A percentile compares a stretch with the other conserved stretches of the same genome.
Evolutionary conservation across 2,113 vertebrate species (phyloP).

Genomic region (Chitala chitala): DNA sequence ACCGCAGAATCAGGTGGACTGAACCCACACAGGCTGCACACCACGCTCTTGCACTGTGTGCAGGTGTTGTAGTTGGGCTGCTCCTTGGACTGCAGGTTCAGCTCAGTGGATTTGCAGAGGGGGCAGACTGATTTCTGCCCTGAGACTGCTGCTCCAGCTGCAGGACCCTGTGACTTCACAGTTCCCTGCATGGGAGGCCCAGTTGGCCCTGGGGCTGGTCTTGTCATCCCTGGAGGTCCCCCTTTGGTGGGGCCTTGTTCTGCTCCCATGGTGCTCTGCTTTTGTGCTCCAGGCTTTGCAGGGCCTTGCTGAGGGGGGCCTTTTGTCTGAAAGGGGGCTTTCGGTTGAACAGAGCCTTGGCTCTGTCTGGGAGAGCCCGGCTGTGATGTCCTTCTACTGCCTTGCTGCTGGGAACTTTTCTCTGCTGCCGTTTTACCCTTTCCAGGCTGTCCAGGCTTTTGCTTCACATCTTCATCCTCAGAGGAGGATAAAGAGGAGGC

Average conservation of each 20-base stretch:
- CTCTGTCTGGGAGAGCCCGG: constrained; percentile 53
- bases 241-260: constrained; percentile 41
- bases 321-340: constrained; percentile 50
- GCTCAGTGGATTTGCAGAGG: constrained; percentile 83
- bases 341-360: too few species aligned
- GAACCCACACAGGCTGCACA: constrained; percentile 95
- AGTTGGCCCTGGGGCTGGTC: constrained; percentile 26
- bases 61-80: constrained; percentile 86
- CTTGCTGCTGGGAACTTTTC: constrained; percentile 33
- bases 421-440: constrained; percentile 46
- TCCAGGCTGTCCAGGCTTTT: constrained; percentile 21
- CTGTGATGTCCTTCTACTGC: constrained; percentile 28
- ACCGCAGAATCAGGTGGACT: constrained; percentile 77
- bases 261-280: constrained; percentile 32
- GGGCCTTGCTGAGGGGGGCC: constrained; percentile 24
- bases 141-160: constrained; percentile 33
- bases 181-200: constrained; percentile 36
- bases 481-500: constrained; percentile 41
- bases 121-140: constrained; percentile 75
- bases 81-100: constrained; percentile 73
- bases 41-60: constrained; percentile 85
- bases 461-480: constrained; percentile 53
- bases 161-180: constrained; percentile 49
- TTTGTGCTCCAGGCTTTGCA: constrained; percentile 23
- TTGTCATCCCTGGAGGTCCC: constrained; percentile 16